Percentiles rank a stretch among this genome's conserved stretches.
Conservation (phyloP, 2,113 vertebrate genomes). For the Chloropsis cyanopogon region DNA sequence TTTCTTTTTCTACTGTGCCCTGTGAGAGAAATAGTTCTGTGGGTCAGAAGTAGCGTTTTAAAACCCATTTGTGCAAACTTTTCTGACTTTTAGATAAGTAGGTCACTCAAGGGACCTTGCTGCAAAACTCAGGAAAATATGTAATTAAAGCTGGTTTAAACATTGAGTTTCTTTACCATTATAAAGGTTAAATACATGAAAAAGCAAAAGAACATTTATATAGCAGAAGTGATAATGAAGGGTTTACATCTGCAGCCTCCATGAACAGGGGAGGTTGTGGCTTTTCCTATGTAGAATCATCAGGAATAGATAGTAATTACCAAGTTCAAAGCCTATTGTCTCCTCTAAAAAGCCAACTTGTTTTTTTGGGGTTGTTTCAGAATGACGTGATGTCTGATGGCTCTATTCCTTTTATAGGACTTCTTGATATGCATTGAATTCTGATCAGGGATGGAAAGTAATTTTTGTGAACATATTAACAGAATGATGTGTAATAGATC, state of each 20-base stretch:
- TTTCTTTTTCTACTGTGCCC: background rate
- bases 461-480: slow-evolving; percentile 18
- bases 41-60: background rate
- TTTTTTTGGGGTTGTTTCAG: background rate
- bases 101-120: background rate
- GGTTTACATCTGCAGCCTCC: slow-evolving; percentile 8
- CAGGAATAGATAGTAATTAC: slow-evolving; percentile 25
- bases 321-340: slow-evolving; percentile 20
- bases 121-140: background rate
- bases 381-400: background rate
- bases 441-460: background rate
- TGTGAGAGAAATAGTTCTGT: background rate
- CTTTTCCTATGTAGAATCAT: slow-evolving; percentile 29
- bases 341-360: background rate
- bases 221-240: slow-evolving; percentile 19
- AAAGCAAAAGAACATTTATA: background rate
- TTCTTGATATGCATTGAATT: background rate
- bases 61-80: background rate
- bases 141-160: slow-evolving; percentile 24
- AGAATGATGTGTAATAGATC: background rate
- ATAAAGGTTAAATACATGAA: slow-evolving; percentile 16
- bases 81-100: slow-evolving; percentile 5
- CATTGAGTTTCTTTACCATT: background rate
- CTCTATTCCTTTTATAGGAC: slow-evolving; percentile 10
- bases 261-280: background rate